phyloP scores from a whole-genome alignment of 1,140 invertebrate species.

The Notospermus geniculatus region DNA sequence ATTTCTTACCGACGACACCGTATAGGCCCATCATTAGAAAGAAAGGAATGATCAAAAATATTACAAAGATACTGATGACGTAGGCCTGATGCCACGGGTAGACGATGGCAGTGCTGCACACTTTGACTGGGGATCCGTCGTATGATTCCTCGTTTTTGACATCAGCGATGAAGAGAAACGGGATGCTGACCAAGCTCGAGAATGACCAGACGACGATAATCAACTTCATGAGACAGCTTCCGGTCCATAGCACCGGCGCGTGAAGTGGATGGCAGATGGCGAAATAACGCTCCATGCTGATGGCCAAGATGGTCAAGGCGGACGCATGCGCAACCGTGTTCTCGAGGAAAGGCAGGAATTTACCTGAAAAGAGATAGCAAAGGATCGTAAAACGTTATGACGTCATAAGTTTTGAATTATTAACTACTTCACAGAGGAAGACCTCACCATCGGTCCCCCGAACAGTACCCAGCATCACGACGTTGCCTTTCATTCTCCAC shows the following conservation, averaged over 20 bases:
- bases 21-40: slow-evolving; percentile 77
- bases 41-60: slow-evolving; percentile 83
- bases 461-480: no score
- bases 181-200: slow-evolving; percentile 75
- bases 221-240: slow-evolving; percentile 77
- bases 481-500: no score
- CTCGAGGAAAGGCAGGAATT: slow-evolving; percentile 84
- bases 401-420: no score
- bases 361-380: slow-evolving; percentile 38
- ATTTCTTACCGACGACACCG: slow-evolving; percentile 51
- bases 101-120: slow-evolving; percentile 43
- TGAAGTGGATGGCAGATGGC: slow-evolving; percentile 88
- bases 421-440: no score
- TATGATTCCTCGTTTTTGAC: slow-evolving; percentile 6
- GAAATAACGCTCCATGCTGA: slow-evolving; percentile 85
- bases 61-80: slow-evolving; percentile 73
- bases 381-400: no score
- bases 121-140: slow-evolving; percentile 17
- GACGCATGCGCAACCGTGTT: slow-evolving; percentile 87
- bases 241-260: slow-evolving; percentile 87
- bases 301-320: slow-evolving; percentile 84
- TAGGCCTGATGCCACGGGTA: slow-evolving; percentile 72
- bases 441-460: no score
- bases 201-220: slow-evolving; percentile 81
- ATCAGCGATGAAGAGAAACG: slow-evolving; percentile 37